A percentile compares a stretch with the other conserved stretches of the same genome.
These are phyloP conservation scores for Camponotus fellah DNA, from an alignment of 2,888 invertebrate species.

Conservation along the genomic window DNA sequence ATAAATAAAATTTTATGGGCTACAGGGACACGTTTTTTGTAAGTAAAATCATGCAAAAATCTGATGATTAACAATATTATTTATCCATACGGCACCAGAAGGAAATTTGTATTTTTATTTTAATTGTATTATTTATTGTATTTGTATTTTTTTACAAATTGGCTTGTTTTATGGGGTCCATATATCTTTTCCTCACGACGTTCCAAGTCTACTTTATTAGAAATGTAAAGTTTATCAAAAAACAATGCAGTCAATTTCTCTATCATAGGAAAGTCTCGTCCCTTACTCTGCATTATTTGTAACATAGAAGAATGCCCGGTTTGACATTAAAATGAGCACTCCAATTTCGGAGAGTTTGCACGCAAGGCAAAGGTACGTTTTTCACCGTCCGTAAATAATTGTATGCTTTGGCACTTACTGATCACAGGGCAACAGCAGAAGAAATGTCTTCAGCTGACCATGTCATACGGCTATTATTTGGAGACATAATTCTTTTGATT, in stretches of 20 bases:
- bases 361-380: constrained; percentile 3
- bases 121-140: too few relatives aligned
- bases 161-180: not conserved
- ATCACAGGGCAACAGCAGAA: too few relatives aligned
- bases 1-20: not conserved
- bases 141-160: too few relatives aligned
- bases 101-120: too few relatives aligned
- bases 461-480: too few relatives aligned
- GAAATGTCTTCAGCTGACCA: too few relatives aligned
- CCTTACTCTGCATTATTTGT: too few relatives aligned
- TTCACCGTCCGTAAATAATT: constrained; percentile 1
- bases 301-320: not conserved
- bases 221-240: not conserved
- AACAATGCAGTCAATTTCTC: not conserved
- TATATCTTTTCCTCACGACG: not conserved
- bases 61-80: constrained; percentile 42
- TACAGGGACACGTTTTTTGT: not conserved
- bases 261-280: too few relatives aligned
- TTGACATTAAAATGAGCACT: not conserved
- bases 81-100: constrained; percentile 49
- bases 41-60: not conserved
- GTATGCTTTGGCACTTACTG: not conserved
- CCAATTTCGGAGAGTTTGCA: too few relatives aligned
- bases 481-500: not conserved
- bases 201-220: not conserved